Evolutionary conservation across 2,113 vertebrate species (phyloP), one percentile per base, ranked within the genome.

Genomic region (Epinephelus lanceolatus): DNA sequence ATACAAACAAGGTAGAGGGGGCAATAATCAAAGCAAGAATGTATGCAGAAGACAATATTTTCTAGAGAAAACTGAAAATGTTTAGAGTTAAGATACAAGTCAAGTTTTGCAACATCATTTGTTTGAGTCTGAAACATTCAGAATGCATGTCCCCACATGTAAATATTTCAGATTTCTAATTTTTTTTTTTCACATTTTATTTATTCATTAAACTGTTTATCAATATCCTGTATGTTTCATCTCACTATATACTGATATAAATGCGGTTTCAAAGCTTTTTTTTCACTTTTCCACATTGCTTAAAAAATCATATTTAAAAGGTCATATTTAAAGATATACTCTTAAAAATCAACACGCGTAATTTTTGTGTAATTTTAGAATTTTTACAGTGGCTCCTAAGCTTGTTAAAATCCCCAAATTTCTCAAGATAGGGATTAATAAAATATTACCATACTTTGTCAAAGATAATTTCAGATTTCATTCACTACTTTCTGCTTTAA

Each of bases 1-100:
- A 81, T 74, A 59, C 81, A 86, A 88, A 87, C 61, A 87, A 53
- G 88, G 74, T 33, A 76, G 70, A 78, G 65, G 57, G 72, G 45
- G 73, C 45, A 78, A 71, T 81, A 79, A 76, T 69, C 68, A 75
- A 83, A 91, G 47, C 67, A 59, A 68, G 42, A 66, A 60, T 73
- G 2, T 47, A 65, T 81, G 67, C 47, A 30, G 57, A 56, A 83
- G 77, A 73, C 42, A 57, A 56, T 30, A 18, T 45, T 23, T 30
- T 47, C 23, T 45, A 17, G n/a, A 53, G 23, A 80, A 7, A 55
- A 78, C 55, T 53, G 61, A 87, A 66, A 76, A 47, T 33, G 70
- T 71, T 62, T 68, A 76, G 33, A 71, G 60, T 75, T 18, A 10
- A 73, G 45, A 67, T 62, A 8, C 19, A 14, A 2, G 45, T 66